Conservation (phyloP, 2,113 vertebrate genomes). For the Notothenia rossii region DNA sequence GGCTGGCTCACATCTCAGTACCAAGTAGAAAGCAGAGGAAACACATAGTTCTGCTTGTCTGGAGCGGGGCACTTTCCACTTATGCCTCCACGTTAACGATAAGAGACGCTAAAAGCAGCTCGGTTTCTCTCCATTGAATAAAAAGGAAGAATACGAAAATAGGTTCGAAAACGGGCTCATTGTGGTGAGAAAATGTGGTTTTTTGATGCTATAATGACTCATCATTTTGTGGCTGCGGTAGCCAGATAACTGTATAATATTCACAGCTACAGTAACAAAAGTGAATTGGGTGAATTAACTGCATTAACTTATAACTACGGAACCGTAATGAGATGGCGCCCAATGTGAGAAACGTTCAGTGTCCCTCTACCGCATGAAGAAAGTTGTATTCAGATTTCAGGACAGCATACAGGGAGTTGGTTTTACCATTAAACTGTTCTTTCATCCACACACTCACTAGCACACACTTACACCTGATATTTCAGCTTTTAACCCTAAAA, state of each 20-base stretch:
- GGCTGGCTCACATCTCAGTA: conserved; percentile 69
- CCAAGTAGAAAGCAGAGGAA: conserved; percentile 68
- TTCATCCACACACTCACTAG: not conserved
- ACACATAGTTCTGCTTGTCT: conserved; percentile 68
- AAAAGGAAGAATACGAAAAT: conserved; percentile 11
- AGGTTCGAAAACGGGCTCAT: not conserved
- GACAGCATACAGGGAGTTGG: not conserved
- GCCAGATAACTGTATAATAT: conserved; percentile 1
- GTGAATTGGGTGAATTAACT: conserved; percentile 36
- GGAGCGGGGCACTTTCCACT: conserved; percentile 50
- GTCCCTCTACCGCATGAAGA: conserved; percentile 25
- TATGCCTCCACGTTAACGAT: conserved; percentile 48
- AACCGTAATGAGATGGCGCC: conserved; percentile 17
- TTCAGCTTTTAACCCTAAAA: not conserved
- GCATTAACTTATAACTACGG: conserved; percentile 26
- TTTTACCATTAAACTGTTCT: conserved; percentile 11
- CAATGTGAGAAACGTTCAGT: conserved; percentile 16
- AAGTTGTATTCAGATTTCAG: conserved; percentile 12
- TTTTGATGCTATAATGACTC: conserved; percentile 46
- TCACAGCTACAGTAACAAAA: conserved; percentile 6
- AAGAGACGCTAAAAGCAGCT: conserved; percentile 65
- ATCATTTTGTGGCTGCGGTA: conserved; percentile 14
- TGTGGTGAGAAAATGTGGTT: conserved; percentile 1
- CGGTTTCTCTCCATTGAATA: conserved; percentile 20
- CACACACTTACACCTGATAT: not conserved